Evolutionary conservation across 2,113 vertebrate genomes (phyloP).

Genomic region (Carollia perspicillata): DNA sequence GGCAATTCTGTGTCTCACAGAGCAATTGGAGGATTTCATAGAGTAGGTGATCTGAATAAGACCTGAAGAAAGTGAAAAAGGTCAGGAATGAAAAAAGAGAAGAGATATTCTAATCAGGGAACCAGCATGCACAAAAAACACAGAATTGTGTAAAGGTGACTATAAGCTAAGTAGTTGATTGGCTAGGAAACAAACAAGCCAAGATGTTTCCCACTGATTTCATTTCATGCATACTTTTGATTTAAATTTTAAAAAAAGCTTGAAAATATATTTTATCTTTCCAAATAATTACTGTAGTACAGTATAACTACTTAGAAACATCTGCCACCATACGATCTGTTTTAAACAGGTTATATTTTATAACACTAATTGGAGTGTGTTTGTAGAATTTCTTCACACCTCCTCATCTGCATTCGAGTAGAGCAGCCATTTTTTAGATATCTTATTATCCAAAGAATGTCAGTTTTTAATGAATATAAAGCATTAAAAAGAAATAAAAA

Average conservation of each 20-base stretch:
- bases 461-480: neutral
- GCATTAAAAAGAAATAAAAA: neutral
- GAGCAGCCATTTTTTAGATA: neutral
- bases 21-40: neutral
- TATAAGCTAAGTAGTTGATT: neutral
- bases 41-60: neutral
- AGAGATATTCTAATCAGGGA: neutral
- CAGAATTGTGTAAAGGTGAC: neutral
- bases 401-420: neutral
- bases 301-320: neutral
- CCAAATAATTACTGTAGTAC: neutral
- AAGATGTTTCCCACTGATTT: neutral
- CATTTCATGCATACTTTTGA: neutral
- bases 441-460: neutral
- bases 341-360: neutral
- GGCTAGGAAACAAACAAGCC: neutral
- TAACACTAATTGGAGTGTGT: neutral
- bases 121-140: neutral
- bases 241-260: neutral
- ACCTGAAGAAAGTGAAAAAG: neutral
- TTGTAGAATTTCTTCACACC: neutral
- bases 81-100: neutral
- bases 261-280: neutral
- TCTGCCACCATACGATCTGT: neutral
- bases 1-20: neutral